A percentile compares a stretch with the other conserved stretches of the same genome.
Conservation (phyloP, 2,113 vertebrate species). For the Stictonetta naevosa region DNA sequence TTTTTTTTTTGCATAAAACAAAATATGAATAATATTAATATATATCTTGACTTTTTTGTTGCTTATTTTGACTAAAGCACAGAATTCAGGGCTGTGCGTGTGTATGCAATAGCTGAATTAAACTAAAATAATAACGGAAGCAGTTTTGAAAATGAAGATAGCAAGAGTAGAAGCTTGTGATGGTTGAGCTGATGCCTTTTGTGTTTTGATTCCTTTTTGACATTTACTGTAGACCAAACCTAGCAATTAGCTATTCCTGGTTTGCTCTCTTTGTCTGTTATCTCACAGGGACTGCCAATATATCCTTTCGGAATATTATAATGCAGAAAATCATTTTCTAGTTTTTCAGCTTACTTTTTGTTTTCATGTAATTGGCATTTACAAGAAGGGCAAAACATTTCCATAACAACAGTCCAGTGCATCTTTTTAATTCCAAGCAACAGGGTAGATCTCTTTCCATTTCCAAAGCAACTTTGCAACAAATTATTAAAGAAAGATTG, state of each 20-base stretch:
- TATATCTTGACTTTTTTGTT: not conserved
- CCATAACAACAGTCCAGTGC: not conserved
- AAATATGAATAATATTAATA: not conserved
- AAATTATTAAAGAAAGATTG: not conserved
- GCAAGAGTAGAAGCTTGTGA: not conserved
- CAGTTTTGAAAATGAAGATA: not conserved
- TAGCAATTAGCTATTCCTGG: constrained; percentile 23
- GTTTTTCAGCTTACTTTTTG: not conserved
- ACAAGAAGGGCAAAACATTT: not conserved
- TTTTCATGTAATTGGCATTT: constrained; percentile 18
- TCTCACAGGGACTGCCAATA: not conserved
- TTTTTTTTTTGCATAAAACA: not conserved
- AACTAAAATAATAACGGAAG: not conserved
- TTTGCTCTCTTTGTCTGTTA: not conserved
- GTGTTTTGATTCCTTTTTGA: constrained; percentile 30
- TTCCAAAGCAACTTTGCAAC: not conserved
- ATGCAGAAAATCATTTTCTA: not conserved
- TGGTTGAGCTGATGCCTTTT: not conserved
- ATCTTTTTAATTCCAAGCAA: not conserved
- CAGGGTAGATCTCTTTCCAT: not conserved
- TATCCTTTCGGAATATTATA: not conserved
- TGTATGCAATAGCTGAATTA: not conserved
- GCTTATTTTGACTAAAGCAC: not conserved
- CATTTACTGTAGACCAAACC: not conserved
- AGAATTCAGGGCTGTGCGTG: not conserved